Evolutionary conservation across 2,113 vertebrate species (phyloP), one percentile per base, ranked within the genome.

Genomic region (Ictidomys tridecemlineatus): DNA sequence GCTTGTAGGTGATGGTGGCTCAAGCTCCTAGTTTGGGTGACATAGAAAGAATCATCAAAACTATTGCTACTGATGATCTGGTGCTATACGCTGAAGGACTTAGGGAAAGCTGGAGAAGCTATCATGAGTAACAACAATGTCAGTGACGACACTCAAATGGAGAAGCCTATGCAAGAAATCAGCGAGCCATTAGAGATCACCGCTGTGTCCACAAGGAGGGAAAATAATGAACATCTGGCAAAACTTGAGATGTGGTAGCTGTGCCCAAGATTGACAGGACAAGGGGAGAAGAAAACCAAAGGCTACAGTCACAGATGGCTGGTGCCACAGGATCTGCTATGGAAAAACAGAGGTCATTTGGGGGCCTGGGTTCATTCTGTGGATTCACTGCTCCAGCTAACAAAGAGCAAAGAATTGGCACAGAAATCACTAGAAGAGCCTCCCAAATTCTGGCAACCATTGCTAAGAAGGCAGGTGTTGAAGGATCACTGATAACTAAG

Each of bases 21-120:
- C 99, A 99, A 98, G 99, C 99, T 11, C 99, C 99, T 9, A 99
- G 99, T 58, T 99, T 99, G 83, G 99, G 99, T 80, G 99, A 99
- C 98, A 99, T 0, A 42, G 99, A 99, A 98, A 98, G 99, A 94
- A 99, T 99, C 97, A 99, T 99, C 94, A 99, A 99, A 99, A 99
- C 99, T 0, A 74, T 99, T 34, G 97, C 99, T 96, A 99, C 99
- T 4, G 99, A 99, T 1, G 99, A 98, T 86, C 98, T 97, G 56
- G 99, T 99, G 65, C 99, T 99, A 28, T 99, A 98, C 5, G 96
- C 99, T 6, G 99, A 99, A 97, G 99, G 99, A 99, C 97, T 99
- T 99, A 0, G 99, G 99, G 53, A 99, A 98, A 94, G 98, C 99
- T 4, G 99, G 99, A 9, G 99, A 99, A 97, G 99, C 99, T 63